phyloP scores from a whole-genome alignment of 64 coral and sea anemone genomes.

The Stichodactyla mertensii region DNA sequence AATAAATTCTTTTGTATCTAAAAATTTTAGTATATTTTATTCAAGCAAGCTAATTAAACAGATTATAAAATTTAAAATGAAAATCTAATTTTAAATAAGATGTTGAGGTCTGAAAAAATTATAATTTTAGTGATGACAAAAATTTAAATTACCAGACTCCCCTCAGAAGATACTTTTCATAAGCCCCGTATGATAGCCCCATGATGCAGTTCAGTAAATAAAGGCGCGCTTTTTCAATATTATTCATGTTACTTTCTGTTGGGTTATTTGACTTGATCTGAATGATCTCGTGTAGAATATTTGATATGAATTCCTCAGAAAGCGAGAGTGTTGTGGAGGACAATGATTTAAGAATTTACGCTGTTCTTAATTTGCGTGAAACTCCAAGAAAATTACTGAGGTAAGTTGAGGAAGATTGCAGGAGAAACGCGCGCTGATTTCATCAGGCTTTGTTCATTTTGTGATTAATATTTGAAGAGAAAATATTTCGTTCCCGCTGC shows the following conservation, averaged over 20 bases:
- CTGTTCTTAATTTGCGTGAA: slow-evolving; percentile 46
- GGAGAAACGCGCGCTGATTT: slow-evolving; percentile 4
- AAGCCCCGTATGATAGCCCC: slow-evolving; percentile 24
- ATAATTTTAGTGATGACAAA: background rate
- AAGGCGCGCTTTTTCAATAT: slow-evolving; percentile 32
- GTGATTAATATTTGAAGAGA: too few relatives aligned
- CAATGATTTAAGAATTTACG: slow-evolving; percentile 19
- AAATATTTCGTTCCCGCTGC: too few relatives aligned
- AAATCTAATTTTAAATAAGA: background rate
- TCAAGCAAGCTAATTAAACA: background rate
- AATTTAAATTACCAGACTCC: background rate
- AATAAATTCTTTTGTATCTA: background rate
- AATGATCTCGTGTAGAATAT: slow-evolving; percentile 48
- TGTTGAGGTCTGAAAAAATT: background rate
- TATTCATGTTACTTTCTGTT: slow-evolving; percentile 23
- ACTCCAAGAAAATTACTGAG: slow-evolving; percentile 32
- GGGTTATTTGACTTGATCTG: background rate
- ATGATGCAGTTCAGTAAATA: slow-evolving; percentile 5
- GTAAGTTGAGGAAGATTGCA: background rate
- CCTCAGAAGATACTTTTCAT: background rate
- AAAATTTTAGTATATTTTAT: background rate
- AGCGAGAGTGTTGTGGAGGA: background rate
- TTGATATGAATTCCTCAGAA: slow-evolving; percentile 43
- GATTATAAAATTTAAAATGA: background rate
- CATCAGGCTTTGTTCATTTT: background rate